phyloP scores from a whole-genome alignment of 2,888 invertebrate species.

The Gibbula magus region DNA sequence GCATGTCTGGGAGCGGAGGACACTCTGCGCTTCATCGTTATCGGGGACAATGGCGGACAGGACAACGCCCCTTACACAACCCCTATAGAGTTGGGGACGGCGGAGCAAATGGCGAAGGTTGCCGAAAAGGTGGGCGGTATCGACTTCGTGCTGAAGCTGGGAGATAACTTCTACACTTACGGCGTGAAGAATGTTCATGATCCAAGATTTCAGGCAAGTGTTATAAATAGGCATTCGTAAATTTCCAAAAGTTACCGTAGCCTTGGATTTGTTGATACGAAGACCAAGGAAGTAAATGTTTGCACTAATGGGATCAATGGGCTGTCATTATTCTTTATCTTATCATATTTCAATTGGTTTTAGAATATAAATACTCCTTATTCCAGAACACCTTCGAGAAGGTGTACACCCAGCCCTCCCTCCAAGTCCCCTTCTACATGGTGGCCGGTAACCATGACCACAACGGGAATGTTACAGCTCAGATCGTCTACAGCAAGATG shows the following conservation, averaged over 20 bases:
- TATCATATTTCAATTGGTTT: too few species aligned
- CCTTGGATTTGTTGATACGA: too few species aligned
- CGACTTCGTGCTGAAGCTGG: constrained; percentile 73
- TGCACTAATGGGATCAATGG: too few species aligned
- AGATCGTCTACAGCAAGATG: constrained; percentile 74
- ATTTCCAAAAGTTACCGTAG: too few species aligned
- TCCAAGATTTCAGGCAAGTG: constrained; percentile 74
- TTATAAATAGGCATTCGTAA: too few species aligned
- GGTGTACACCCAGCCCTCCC: constrained; percentile 69
- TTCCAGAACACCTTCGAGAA: constrained; percentile 75
- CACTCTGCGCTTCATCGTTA: constrained; percentile 59
- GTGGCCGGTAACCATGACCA: constrained; percentile 78
- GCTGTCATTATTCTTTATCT: too few species aligned
- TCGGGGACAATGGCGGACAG: constrained; percentile 76
- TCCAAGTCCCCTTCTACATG: constrained; percentile 75
- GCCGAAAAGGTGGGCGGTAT: constrained; percentile 49
- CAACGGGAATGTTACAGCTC: constrained; percentile 76
- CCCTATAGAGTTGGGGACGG: constrained; percentile 73
- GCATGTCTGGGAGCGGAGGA: constrained; percentile 45
- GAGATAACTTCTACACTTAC: constrained; percentile 77
- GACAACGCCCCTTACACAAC: constrained; percentile 74
- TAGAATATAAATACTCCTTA: neutral
- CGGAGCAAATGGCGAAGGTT: constrained; percentile 71
- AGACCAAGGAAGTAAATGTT: too few species aligned
- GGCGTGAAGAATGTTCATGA: constrained; percentile 76